Conservation (phyloP, 2,113 vertebrate species). For the Alces alces region DNA sequence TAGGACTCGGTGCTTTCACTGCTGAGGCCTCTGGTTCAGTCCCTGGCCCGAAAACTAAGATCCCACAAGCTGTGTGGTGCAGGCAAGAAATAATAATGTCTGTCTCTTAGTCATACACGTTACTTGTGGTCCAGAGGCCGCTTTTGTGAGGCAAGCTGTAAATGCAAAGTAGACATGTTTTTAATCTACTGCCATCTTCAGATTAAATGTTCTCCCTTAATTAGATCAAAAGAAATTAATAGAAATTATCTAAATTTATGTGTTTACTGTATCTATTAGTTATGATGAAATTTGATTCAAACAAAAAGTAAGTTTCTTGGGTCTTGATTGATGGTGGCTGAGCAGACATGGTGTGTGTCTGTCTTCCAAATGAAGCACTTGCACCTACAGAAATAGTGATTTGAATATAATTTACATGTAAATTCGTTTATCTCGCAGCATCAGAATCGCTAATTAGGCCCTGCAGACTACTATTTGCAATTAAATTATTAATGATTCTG, state of each 20-base stretch:
- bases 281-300: conserved; percentile 36
- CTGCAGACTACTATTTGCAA: conserved; percentile 89
- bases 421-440: conserved; percentile 82
- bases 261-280: conserved; percentile 47
- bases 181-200: not conserved
- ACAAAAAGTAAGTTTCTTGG: conserved; percentile 65
- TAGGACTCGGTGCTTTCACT: not conserved
- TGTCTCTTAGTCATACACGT: not conserved
- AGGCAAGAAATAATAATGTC: not conserved
- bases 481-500: conserved; percentile 90
- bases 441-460: conserved; percentile 85
- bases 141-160: not conserved
- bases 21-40: not conserved
- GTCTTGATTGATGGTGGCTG: conserved; percentile 52
- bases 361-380: conserved; percentile 71
- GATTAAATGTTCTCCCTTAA: conserved; percentile 10
- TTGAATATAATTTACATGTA: conserved; percentile 93
- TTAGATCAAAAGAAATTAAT: not conserved
- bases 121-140: not conserved
- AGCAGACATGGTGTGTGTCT: conserved; percentile 64
- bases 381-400: conserved; percentile 85
- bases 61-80: not conserved
- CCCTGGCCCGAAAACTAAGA: not conserved
- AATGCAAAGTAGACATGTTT: not conserved
- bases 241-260: conserved; percentile 26